A percentile compares a stretch with the other conserved stretches of the same genome.
Evolutionary conservation across 1,140 invertebrate genomes (phyloP).

Genomic region (Cydia fagiglandana): DNA sequence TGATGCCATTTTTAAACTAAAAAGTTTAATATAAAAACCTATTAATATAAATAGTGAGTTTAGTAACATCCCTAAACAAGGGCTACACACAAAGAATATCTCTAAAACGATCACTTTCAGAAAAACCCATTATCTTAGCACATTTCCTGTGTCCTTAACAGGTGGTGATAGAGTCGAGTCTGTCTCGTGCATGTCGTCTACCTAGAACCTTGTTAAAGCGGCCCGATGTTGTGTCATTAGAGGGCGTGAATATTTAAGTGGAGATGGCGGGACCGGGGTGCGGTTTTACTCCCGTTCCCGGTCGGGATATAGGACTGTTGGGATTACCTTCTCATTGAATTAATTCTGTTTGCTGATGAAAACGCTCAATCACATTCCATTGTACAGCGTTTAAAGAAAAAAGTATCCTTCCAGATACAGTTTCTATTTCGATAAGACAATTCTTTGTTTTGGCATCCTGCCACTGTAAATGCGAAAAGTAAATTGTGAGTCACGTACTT

Average conservation of each 20-base stretch:
- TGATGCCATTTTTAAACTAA: neutral
- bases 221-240: conserved; percentile 66
- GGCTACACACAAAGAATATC: conserved; percentile 22
- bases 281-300: conserved; percentile 47
- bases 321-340: conserved; percentile 63
- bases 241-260: conserved; percentile 71
- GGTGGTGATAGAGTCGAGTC: conserved; percentile 26
- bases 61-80: conserved; percentile 14
- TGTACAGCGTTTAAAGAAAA: conserved; percentile 35
- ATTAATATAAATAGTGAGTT: conserved; percentile 21
- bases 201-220: conserved; percentile 55
- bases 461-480: neutral
- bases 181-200: conserved; percentile 6
- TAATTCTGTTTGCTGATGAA: conserved; percentile 57
- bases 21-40: neutral
- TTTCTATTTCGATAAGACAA: conserved; percentile 12
- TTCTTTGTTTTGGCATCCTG: conserved; percentile 8
- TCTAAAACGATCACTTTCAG: conserved; percentile 20
- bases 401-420: conserved; percentile 2
- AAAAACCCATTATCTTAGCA: conserved; percentile 9
- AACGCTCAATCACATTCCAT: conserved; percentile 41
- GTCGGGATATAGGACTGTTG: conserved; percentile 49
- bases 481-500: conserved; percentile 12
- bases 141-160: neutral
- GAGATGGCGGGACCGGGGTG: conserved; percentile 51